Percentiles rank a stretch among this genome's conserved stretches.
Conservation (phyloP, 2,113 vertebrate genomes). For the Cololabis saira region DNA sequence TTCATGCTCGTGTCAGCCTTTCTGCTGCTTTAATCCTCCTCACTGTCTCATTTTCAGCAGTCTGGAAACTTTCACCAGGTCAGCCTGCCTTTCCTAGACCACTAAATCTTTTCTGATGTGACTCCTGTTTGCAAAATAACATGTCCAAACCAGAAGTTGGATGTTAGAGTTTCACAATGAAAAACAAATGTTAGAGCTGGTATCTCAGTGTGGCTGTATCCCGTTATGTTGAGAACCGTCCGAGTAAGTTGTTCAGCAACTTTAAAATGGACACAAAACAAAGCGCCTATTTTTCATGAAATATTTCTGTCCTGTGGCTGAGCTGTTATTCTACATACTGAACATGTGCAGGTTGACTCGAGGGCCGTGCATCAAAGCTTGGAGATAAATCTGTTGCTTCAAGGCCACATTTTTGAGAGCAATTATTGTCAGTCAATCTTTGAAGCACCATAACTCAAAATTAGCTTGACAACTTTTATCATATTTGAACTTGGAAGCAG, state of each 20-base stretch:
- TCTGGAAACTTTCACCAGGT: conserved; percentile 19
- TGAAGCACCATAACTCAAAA: background rate
- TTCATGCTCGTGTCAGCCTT: conserved; percentile 24
- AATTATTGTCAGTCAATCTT: conserved; percentile 9
- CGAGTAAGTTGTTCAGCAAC: background rate
- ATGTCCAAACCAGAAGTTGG: background rate
- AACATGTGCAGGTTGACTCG: background rate
- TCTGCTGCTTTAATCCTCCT: conserved; percentile 13
- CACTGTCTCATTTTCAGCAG: conserved; percentile 36
- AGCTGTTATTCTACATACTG: conserved; percentile 1
- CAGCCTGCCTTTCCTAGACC: conserved; percentile 7
- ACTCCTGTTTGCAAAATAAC: background rate
- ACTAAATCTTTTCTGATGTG: background rate
- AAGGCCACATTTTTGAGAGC: conserved; percentile 3
- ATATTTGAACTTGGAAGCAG: conserved; percentile 1
- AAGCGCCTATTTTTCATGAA: background rate
- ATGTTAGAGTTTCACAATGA: background rate
- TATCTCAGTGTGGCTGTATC: background rate
- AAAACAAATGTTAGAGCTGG: background rate
- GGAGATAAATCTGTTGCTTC: background rate
- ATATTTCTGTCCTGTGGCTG: background rate
- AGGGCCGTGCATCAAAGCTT: conserved; percentile 21
- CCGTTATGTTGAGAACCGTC: background rate
- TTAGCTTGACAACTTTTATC: background rate
- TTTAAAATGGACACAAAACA: background rate